phyloP scores from a whole-genome alignment of 2,113 vertebrate genomes.

The Nasalis larvatus region DNA sequence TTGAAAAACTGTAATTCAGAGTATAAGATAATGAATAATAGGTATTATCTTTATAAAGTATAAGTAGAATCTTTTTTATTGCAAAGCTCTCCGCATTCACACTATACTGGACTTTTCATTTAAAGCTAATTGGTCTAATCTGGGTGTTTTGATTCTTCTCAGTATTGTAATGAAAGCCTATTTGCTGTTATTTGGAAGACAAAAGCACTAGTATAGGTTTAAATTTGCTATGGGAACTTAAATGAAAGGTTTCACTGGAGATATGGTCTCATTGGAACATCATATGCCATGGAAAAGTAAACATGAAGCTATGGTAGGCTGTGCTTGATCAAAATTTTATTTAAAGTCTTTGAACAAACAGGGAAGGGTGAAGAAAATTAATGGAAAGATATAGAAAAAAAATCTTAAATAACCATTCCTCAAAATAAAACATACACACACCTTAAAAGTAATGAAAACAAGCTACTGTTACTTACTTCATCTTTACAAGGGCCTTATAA shows the following conservation, averaged over 20 bases:
- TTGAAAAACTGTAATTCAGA: neutral
- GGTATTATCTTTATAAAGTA: neutral
- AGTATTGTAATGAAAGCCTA: neutral
- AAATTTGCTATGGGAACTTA: neutral
- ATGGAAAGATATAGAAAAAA: neutral
- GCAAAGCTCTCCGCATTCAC: neutral
- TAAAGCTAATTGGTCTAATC: neutral
- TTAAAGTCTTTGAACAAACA: constrained; percentile 49
- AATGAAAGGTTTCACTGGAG: neutral
- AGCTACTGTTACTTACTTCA: neutral
- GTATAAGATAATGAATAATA: neutral
- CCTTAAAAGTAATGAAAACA: neutral
- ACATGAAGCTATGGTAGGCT: neutral
- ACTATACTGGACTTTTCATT: neutral
- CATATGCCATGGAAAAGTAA: neutral
- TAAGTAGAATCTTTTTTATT: neutral
- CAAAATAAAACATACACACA: neutral
- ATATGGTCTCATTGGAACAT: neutral
- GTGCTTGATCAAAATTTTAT: constrained; percentile 32
- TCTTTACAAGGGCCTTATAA: neutral
- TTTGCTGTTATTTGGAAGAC: neutral
- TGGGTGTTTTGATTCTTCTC: neutral
- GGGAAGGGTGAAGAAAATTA: neutral
- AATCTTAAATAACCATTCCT: neutral
- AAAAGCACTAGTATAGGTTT: neutral